Percentiles rank a stretch among this genome's conserved stretches.
phyloP scores from a whole-genome alignment of 1,140 invertebrate genomes.

The Listronotus oregonensis region DNA sequence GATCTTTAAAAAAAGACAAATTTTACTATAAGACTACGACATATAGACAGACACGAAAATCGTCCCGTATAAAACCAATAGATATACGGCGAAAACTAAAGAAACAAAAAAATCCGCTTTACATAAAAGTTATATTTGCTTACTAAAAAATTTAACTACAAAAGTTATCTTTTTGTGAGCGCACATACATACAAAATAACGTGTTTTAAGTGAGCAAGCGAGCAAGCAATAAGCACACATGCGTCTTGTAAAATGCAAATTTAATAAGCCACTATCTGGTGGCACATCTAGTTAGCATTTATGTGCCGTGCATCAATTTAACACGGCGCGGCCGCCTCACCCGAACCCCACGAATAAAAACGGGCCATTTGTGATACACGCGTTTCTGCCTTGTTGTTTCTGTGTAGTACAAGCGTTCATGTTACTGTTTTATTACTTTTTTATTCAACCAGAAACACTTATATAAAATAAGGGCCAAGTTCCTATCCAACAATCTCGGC shows the following conservation, averaged over 20 bases:
- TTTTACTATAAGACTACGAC: too few species aligned
- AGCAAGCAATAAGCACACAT: conserved; percentile 14
- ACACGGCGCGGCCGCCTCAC: not conserved
- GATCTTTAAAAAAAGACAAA: too few species aligned
- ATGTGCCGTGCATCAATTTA: conserved; percentile 14
- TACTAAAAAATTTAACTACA: too few species aligned
- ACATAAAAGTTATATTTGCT: too few species aligned
- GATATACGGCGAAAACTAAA: too few species aligned
- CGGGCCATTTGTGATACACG: conserved; percentile 6
- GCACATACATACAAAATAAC: conserved; percentile 14
- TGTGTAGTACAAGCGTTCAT: conserved; percentile 7
- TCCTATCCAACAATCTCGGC: too few species aligned
- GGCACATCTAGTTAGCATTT: conserved; percentile 13
- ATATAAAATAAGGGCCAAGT: too few species aligned
- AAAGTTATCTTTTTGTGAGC: conserved; percentile 2
- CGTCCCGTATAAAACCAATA: too few species aligned
- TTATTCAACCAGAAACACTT: too few species aligned
- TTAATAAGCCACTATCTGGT: conserved; percentile 13
- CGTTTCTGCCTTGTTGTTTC: not conserved
- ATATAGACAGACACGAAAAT: too few species aligned
- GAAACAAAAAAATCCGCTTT: too few species aligned
- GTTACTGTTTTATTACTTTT: too few species aligned
- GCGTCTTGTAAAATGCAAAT: conserved; percentile 14
- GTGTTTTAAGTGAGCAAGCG: not conserved
- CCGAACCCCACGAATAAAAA: conserved; percentile 4